A percentile compares a stretch with the other conserved stretches of the same genome.
phyloP scores from a whole-genome alignment of 2,888 invertebrate species.

The Trissolcus brochymenae region DNA sequence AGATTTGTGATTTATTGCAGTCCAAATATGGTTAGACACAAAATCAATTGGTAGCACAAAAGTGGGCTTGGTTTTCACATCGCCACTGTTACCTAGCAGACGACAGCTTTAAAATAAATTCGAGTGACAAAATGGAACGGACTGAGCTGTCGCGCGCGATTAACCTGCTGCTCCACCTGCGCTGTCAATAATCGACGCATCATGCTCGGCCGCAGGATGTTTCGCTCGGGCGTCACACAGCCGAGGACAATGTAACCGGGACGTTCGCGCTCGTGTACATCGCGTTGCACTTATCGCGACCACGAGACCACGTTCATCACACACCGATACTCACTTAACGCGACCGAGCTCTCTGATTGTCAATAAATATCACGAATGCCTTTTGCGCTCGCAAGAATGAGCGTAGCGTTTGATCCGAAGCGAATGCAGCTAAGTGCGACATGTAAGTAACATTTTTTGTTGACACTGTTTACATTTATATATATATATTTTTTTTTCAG shows the following conservation, averaged over 20 bases:
- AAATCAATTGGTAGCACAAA: conserved; percentile 8
- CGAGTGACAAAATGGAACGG: conserved; percentile 29
- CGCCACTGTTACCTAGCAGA: conserved; percentile 16
- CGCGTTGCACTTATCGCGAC: conserved; percentile 3
- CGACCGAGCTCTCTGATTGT: conserved; percentile 8
- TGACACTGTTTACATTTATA: conserved; percentile 4
- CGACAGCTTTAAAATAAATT: conserved; percentile 5
- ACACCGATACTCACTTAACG: neutral
- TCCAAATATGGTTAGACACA: neutral
- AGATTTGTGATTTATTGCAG: neutral
- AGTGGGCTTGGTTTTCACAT: conserved; percentile 10
- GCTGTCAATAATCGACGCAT: conserved; percentile 16
- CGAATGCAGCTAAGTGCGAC: conserved; percentile 32
- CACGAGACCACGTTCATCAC: neutral
- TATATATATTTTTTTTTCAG: no score
- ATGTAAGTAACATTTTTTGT: conserved; percentile 20
- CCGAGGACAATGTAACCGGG: conserved; percentile 11
- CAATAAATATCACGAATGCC: conserved; percentile 28
- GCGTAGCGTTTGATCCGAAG: conserved; percentile 4
- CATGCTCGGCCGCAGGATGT: neutral
- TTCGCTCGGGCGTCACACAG: neutral
- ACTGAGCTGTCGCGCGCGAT: conserved; percentile 20
- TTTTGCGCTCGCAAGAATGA: conserved; percentile 24
- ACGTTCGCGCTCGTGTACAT: conserved; percentile 5
- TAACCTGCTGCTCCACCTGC: conserved; percentile 28